phyloP scores from a whole-genome alignment of 2,113 vertebrate genomes.

The Tylochromis polylepis region DNA sequence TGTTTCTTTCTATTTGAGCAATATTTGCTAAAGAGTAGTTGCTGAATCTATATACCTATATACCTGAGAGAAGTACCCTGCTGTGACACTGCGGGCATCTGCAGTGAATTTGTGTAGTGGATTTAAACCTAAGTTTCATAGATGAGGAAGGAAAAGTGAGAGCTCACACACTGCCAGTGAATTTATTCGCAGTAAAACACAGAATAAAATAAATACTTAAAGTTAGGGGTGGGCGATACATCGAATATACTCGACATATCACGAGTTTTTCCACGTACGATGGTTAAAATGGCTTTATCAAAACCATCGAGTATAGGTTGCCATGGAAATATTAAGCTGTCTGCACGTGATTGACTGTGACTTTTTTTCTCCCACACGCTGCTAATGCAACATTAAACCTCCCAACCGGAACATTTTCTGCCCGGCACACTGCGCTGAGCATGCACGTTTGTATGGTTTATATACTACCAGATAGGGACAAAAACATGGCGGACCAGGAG shows the following conservation, averaged over 20 bases:
- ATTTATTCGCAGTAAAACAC: not conserved
- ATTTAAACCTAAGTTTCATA: too few relatives aligned
- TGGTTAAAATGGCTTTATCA: too few relatives aligned
- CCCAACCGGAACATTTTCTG: not conserved
- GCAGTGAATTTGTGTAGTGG: too few relatives aligned
- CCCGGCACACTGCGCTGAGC: not conserved
- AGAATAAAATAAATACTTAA: not conserved
- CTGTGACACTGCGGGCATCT: too few relatives aligned
- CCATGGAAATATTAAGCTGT: too few relatives aligned
- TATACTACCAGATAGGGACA: not conserved
- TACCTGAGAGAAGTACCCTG: too few relatives aligned
- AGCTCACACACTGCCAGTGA: not conserved
- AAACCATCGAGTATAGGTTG: too few relatives aligned
- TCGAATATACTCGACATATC: too few relatives aligned
- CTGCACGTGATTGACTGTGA: not conserved
- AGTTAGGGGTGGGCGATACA: too few relatives aligned
- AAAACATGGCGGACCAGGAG: too few relatives aligned
- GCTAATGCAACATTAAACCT: not conserved
- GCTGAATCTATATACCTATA: not conserved
- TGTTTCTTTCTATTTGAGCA: not conserved
- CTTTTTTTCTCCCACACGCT: not conserved
- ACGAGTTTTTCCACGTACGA: too few relatives aligned
- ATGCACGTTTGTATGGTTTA: not conserved
- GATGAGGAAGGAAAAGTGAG: not conserved
- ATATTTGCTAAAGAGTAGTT: too few relatives aligned